Percentiles rank a stretch among this genome's conserved stretches.
Evolutionary conservation across 2,888 invertebrate genomes (phyloP).

Genomic region (Mesoligia furuncula): DNA sequence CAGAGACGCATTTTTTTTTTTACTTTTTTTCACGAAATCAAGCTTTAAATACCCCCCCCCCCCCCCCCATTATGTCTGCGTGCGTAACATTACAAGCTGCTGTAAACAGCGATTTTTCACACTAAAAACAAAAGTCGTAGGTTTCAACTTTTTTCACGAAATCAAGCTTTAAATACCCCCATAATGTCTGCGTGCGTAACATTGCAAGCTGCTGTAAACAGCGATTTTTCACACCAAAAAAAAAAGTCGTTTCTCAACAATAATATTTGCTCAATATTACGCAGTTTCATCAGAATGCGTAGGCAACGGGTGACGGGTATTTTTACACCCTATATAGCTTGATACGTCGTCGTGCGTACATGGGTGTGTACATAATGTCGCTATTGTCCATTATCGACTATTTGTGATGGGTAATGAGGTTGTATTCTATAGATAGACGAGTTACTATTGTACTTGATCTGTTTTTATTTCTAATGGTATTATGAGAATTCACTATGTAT

Average conservation of each 20-base stretch:
- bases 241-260: not conserved
- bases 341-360: not conserved
- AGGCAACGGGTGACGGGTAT: not conserved
- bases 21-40: not conserved
- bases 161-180: no score
- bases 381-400: slow-evolving; percentile 31
- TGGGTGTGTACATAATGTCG: slow-evolving; percentile 12
- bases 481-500: not conserved
- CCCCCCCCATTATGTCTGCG: not conserved
- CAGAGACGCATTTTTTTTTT: no score
- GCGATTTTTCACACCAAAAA: not conserved
- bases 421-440: slow-evolving; percentile 5
- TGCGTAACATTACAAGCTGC: not conserved
- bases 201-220: not conserved
- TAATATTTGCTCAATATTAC: not conserved
- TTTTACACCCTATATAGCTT: not conserved
- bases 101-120: not conserved
- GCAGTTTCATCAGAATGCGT: not conserved
- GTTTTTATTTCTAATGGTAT: slow-evolving; percentile 9
- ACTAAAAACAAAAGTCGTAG: not conserved
- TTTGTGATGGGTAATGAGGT: slow-evolving; percentile 15
- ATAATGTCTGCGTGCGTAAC: not conserved
- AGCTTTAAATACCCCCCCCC: no score
- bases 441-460: not conserved
- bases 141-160: not conserved